Conservation (phyloP, 2,888 invertebrate genomes). For the Phyto melanocephala region DNA sequence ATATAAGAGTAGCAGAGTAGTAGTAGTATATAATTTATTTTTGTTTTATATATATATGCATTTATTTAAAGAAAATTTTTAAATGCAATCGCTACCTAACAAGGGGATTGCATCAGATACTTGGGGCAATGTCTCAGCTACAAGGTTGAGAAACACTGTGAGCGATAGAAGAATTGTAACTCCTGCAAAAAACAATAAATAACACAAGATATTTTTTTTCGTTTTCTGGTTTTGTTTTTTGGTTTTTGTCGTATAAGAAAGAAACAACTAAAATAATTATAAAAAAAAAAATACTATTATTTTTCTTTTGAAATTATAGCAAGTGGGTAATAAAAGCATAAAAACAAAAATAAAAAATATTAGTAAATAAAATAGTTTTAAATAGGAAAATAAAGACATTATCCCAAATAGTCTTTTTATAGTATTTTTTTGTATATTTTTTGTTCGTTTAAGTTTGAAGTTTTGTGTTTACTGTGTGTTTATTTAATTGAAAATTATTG, state of each 20-base stretch:
- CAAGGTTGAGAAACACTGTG: conserved; percentile 99
- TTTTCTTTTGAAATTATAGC: conserved; percentile 18
- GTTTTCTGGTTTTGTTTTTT: conserved; percentile 9
- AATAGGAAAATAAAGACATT: background rate
- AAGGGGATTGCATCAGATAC: conserved; percentile 99
- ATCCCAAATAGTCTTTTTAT: background rate
- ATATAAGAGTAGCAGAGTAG: conserved; percentile 37
- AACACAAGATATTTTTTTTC: conserved; percentile 71
- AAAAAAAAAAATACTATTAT: conserved; percentile 66
- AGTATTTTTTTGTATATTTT: background rate
- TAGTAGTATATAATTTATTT: conserved; percentile 55
- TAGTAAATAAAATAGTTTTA: background rate
- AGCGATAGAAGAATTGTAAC: conserved; percentile 99
- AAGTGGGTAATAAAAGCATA: conserved; percentile 68
- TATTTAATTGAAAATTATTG: too few relatives aligned
- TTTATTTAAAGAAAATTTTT: conserved; percentile 71
- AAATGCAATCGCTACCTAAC: conserved; percentile 91
- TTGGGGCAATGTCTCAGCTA: conserved; percentile 99
- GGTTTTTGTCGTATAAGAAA: conserved; percentile 66
- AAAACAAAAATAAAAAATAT: conserved; percentile 54
- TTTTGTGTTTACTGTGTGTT: too few relatives aligned
- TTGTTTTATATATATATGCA: conserved; percentile 71
- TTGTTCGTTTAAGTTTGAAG: background rate
- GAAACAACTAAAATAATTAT: conserved; percentile 79
- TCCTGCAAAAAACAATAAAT: conserved; percentile 86